Conservation (phyloP, 2,888 invertebrate genomes). For the Periphyllus acericola region DNA sequence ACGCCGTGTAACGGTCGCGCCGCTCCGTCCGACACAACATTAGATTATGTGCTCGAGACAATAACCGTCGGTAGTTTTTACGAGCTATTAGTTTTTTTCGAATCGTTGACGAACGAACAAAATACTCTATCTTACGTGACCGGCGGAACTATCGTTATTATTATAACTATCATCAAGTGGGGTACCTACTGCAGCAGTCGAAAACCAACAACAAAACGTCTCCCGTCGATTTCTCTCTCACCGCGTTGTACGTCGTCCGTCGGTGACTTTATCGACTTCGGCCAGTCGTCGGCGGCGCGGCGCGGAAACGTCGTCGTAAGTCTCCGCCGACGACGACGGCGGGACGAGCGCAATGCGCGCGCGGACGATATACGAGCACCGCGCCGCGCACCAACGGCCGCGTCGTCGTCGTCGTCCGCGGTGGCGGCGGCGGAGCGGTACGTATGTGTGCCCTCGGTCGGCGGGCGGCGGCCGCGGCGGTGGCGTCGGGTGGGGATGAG, state of each 20-base stretch:
- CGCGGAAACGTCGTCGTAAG: conserved; percentile 60
- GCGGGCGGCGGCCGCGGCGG: neutral
- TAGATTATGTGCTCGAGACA: too few species aligned
- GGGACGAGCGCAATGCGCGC: conserved; percentile 57
- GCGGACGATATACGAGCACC: conserved; percentile 57
- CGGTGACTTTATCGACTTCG: conserved; percentile 20
- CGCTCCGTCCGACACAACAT: too few species aligned
- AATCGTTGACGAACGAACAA: too few species aligned
- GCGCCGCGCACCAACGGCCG: conserved; percentile 24
- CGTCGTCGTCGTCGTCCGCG: neutral
- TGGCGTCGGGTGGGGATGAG: neutral
- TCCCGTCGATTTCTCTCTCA: too few species aligned
- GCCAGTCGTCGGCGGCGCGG: neutral
- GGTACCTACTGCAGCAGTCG: too few species aligned
- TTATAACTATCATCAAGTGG: too few species aligned
- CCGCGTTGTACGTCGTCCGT: neutral
- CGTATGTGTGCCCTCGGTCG: neutral
- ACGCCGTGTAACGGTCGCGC: neutral
- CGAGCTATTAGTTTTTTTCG: too few species aligned
- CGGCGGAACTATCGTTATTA: too few species aligned
- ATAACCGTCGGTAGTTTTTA: too few species aligned
- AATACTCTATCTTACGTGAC: too few species aligned
- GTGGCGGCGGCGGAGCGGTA: neutral
- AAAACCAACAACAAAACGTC: neutral
- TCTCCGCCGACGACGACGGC: conserved; percentile 41